Conservation (phyloP, 53 echinoderm and acorn worm species). For the Patiria pectinifera region DNA sequence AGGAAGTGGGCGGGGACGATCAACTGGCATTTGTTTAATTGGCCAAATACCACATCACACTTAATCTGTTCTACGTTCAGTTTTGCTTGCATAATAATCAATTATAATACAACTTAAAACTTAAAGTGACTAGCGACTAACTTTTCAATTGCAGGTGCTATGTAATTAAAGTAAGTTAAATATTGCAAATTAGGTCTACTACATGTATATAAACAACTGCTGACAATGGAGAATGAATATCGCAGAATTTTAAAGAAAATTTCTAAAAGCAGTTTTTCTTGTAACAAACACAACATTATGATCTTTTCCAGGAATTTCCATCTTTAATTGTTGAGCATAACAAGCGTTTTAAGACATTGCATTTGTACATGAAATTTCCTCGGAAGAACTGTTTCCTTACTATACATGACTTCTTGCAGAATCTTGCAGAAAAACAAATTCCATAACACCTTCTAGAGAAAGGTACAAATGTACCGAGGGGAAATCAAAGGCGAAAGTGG, state of each 20-base stretch:
- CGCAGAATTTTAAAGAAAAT: not conserved
- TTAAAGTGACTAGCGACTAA: too few species aligned
- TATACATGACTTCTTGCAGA: too few species aligned
- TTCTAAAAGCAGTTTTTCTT: not conserved
- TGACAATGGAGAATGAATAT: not conserved
- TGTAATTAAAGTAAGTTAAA: not conserved
- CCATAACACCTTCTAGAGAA: too few species aligned
- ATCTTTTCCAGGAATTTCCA: not conserved
- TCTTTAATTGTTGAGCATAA: too few species aligned
- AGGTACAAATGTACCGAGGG: too few species aligned
- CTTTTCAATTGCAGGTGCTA: not conserved
- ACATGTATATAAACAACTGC: not conserved
- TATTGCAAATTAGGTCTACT: constrained; percentile 22
- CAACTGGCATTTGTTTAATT: too few species aligned
- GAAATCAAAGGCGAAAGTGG: too few species aligned
- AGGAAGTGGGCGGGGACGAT: too few species aligned
- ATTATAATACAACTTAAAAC: not conserved
- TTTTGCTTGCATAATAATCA: constrained; percentile 31
- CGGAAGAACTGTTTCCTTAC: too few species aligned
- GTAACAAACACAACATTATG: not conserved
- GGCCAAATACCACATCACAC: not conserved
- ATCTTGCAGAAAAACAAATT: too few species aligned
- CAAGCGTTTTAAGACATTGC: too few species aligned
- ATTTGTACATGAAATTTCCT: too few species aligned
- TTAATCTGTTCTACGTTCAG: constrained; percentile 11